Evolutionary conservation across 2,888 invertebrate species (phyloP).

Genomic region (Caenorhabditis sp.): DNA sequence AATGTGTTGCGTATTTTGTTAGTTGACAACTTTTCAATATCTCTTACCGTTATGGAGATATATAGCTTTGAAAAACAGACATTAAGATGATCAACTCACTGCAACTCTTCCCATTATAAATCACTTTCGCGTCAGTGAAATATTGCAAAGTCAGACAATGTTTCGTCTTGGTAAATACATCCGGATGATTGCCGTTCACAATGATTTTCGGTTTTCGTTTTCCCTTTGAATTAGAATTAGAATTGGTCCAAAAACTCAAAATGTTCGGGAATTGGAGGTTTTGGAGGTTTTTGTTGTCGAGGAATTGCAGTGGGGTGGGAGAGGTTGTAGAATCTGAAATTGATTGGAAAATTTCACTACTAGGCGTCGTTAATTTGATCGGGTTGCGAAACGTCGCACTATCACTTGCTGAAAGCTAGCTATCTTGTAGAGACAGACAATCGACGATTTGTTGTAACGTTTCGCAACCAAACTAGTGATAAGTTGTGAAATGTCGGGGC

Average conservation of each 20-base stretch:
- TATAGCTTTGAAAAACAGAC: too few species aligned
- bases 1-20: too few species aligned
- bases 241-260: neutral
- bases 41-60: neutral
- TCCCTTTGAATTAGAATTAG: neutral
- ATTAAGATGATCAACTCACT: neutral
- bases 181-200: neutral
- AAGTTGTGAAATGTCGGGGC: too few species aligned
- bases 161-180: neutral
- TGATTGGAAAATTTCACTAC: too few species aligned
- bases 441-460: too few species aligned
- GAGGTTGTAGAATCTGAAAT: too few species aligned
- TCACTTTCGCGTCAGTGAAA: neutral
- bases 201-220: neutral
- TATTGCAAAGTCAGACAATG: neutral
- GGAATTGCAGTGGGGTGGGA: neutral
- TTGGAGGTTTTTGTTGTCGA: constrained; percentile 1
- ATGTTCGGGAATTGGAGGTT: neutral
- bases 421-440: too few species aligned
- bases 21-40: too few species aligned
- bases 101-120: neutral
- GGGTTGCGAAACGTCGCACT: too few species aligned
- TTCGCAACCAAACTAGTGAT: too few species aligned
- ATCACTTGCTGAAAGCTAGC: too few species aligned
- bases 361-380: too few species aligned